Base-by-base conservation (phyloP, 1,140 invertebrate species). In the Zaprionus gabonicus region DNA sequence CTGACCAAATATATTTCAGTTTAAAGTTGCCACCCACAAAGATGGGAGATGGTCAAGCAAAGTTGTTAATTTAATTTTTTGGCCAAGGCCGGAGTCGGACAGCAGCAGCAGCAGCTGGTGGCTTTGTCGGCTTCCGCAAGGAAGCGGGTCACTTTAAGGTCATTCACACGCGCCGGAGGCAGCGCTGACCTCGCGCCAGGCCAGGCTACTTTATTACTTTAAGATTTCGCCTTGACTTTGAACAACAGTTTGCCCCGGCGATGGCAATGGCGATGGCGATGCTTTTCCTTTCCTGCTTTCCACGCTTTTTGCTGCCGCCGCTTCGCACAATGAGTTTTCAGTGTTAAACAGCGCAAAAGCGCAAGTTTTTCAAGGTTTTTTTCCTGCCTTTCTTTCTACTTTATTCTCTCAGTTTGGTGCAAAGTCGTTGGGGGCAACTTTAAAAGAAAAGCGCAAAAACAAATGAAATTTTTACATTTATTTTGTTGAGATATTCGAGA, bases 221-320 rank as follows among this genome's bases (percentile, higher is more conserved):
- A 90, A 90, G 81, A 85, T 90, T 90, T 90, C 55, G 81, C 85
- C 85, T 90, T 90, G 85, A 90, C 85, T 90, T 90, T 90, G 85
- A 90, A 85, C 85, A 88, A 81, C 85, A 88, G 81, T 90, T 90
- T 71, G 85, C 72, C 70, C 17, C n/a, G 27, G 20, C 10, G 3
- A 27, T 55, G 53, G 53, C 53, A 13, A 25, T n/a, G 53, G 55
- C 49, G 63, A 23, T 28, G 28, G 64, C 64, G 77, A 70, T 83
- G 77, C 69, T 70, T 84, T 87, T 83, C 78, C 62, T 74, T 71
- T 76, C 53, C 53, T 78, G 51, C 58, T 46, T 64, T 58, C 64
- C 41, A 38, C 44, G 46, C 53, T 76, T 71, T 49, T 51, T 78
- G 49, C 71, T 64, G 71, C 56, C 70, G 38, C 27, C 69, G 65